phyloP scores from a whole-genome alignment of 2,797 vertebrate genomes.

The Heterohyrax brucei region DNA sequence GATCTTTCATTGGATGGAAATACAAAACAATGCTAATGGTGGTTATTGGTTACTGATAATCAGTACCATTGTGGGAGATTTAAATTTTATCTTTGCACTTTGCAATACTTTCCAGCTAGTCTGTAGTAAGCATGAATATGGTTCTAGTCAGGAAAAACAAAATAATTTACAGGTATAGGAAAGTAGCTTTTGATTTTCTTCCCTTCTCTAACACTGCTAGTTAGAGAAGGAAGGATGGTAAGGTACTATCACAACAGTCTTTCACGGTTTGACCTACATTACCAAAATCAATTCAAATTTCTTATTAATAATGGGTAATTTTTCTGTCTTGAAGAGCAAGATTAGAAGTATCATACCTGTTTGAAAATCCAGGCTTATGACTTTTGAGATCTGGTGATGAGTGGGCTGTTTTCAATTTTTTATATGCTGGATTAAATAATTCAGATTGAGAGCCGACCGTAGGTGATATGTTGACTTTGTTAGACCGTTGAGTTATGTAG shows the following conservation, averaged over 20 bases:
- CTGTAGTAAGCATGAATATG: not conserved
- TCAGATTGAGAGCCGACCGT: conserved; percentile 71
- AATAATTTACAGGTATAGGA: not conserved
- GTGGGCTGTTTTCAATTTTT: conserved; percentile 95
- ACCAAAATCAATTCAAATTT: not conserved
- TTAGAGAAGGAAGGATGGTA: not conserved
- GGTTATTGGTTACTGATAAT: not conserved
- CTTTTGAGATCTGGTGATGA: conserved; percentile 87
- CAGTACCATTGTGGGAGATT: not conserved
- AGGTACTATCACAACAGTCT: not conserved
- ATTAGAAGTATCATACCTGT: conserved; percentile 86
- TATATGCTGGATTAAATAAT: conserved; percentile 92
- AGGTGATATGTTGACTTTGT: conserved; percentile 73
- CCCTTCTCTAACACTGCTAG: not conserved
- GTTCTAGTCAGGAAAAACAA: not conserved
- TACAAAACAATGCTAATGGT: not conserved
- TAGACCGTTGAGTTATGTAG: conserved; percentile 84
- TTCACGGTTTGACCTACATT: not conserved
- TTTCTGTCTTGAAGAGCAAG: not conserved
- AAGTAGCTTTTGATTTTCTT: conserved; percentile 25
- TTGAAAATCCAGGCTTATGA: conserved; percentile 71
- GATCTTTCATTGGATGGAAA: conserved; percentile 6
- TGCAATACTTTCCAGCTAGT: conserved; percentile 34
- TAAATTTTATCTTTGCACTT: conserved; percentile 37
- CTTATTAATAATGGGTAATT: not conserved